Evolutionary conservation across 1,140 invertebrate genomes (phyloP).

Genomic region (Cydia pomonella): DNA sequence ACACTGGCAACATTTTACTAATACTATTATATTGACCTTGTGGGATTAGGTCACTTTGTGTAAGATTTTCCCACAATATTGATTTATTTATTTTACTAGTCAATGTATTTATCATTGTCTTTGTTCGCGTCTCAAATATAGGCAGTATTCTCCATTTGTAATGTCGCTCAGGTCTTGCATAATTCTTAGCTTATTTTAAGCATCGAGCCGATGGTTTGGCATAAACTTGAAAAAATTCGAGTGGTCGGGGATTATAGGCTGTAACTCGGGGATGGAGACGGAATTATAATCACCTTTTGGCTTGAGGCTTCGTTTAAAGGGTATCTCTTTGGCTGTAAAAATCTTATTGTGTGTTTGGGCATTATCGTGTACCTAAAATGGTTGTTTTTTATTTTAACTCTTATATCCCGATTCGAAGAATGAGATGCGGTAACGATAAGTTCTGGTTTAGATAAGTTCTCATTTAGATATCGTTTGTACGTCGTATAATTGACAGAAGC

Average conservation of each 20-base stretch:
- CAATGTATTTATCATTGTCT: background rate
- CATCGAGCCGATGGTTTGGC: background rate
- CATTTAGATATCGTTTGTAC: too few species aligned
- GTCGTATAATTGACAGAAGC: too few species aligned
- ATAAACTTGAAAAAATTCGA: background rate
- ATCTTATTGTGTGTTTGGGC: background rate
- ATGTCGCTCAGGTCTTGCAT: conserved; percentile 13
- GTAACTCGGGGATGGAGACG: background rate
- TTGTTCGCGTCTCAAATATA: background rate
- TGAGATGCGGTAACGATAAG: too few species aligned
- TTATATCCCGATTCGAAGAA: too few species aligned
- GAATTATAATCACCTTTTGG: conserved; percentile 13
- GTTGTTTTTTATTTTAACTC: too few species aligned
- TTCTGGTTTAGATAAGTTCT: too few species aligned
- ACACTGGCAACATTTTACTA: too few species aligned
- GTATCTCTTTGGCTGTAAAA: background rate
- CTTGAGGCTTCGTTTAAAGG: background rate
- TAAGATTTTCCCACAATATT: too few species aligned
- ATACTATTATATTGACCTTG: too few species aligned
- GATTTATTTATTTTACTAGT: too few species aligned
- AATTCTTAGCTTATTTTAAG: conserved; percentile 28
- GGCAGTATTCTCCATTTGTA: background rate
- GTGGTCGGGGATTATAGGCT: conserved; percentile 3
- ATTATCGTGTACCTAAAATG: too few species aligned
- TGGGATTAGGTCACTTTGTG: too few species aligned